These are phyloP conservation scores for Oligia strigilis DNA, from an alignment of 2,888 invertebrate genomes.

Conservation along the genomic window DNA sequence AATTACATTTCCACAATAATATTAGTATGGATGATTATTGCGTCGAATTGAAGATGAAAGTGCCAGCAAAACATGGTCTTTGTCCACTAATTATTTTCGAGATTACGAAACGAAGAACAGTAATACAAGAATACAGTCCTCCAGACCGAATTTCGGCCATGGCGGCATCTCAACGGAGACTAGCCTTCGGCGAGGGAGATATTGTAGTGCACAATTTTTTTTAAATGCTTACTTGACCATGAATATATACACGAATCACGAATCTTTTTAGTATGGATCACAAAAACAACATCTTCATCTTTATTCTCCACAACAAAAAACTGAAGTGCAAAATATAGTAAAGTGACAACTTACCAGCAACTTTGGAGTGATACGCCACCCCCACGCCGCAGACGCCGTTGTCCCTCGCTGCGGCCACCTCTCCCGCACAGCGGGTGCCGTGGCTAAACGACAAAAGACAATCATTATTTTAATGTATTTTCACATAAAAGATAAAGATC, in stretches of 20 bases:
- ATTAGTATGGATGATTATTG: too few relatives aligned
- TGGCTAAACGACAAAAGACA: slow-evolving; percentile 91
- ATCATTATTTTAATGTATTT: not conserved
- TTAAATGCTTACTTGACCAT: not conserved
- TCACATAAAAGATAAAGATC: not conserved
- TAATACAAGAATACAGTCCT: not conserved
- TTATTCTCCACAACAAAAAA: not conserved
- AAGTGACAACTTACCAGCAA: slow-evolving; percentile 93
- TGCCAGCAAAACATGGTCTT: too few relatives aligned
- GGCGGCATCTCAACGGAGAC: too few relatives aligned
- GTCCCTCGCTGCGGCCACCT: slow-evolving; percentile 99
- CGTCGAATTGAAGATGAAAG: not conserved
- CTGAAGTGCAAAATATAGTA: not conserved
- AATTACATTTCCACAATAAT: too few relatives aligned
- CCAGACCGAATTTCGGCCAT: not conserved
- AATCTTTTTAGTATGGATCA: not conserved
- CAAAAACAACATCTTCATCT: not conserved
- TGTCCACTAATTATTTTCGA: not conserved
- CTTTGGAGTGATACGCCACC: slow-evolving; percentile 99
- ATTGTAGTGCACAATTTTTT: not conserved
- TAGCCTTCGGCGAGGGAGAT: not conserved
- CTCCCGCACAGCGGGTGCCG: slow-evolving; percentile 99
- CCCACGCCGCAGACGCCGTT: slow-evolving; percentile 99
- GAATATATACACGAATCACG: not conserved
- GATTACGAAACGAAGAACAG: not conserved